phyloP scores from a whole-genome alignment of 2,797 vertebrate genomes.

The Ceyx erithaca region DNA sequence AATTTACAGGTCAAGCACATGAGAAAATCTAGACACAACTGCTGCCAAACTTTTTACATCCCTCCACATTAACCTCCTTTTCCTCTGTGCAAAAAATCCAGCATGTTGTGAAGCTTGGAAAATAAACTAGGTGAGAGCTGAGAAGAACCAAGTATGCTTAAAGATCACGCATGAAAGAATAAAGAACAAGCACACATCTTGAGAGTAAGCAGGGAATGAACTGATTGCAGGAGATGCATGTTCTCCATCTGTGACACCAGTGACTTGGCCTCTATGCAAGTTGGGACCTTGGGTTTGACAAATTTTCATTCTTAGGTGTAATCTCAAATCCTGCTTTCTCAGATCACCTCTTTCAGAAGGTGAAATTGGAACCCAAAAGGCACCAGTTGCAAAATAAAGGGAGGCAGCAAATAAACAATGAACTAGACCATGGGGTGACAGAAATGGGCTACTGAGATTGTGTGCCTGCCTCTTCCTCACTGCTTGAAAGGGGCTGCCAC shows the following conservation, averaged over 20 bases:
- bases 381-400: constrained; percentile 6
- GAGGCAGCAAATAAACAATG: constrained; percentile 12
- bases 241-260: neutral
- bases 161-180: neutral
- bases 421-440: neutral
- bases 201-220: neutral
- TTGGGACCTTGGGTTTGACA: neutral
- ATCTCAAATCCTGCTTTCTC: neutral
- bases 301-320: neutral
- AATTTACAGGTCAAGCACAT: neutral
- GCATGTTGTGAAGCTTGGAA: neutral
- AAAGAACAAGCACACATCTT: neutral
- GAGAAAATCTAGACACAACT: neutral
- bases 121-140: neutral
- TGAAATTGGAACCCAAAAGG: neutral
- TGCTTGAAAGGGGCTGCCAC: neutral
- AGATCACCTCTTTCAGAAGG: constrained; percentile 1
- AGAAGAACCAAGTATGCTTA: neutral
- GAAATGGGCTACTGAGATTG: neutral
- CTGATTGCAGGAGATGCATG: neutral
- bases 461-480: neutral
- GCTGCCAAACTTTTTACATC: neutral
- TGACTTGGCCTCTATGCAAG: neutral
- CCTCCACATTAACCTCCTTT: neutral
- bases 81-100: neutral